Conservation (phyloP, 2,113 vertebrate species). For the Hemichromis elongatus region DNA sequence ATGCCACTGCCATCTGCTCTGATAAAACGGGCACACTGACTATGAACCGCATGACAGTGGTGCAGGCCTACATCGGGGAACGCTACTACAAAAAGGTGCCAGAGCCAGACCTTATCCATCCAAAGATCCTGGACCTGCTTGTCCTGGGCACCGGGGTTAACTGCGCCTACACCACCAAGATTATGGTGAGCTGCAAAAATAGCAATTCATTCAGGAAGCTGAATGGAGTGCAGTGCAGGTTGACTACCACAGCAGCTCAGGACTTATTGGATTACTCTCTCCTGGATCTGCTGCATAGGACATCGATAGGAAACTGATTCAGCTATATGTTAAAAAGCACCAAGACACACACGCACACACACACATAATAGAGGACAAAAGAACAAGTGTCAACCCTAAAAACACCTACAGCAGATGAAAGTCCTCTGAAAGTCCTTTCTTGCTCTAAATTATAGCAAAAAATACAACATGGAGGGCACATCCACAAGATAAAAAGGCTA, state of each 20-base stretch:
- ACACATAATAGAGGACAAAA: not conserved
- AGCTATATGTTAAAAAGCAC: not conserved
- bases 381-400: not conserved
- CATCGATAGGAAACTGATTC: not conserved
- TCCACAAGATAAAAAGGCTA: not conserved
- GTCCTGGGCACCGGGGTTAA: slow-evolving; percentile 91
- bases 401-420: not conserved
- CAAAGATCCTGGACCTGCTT: slow-evolving; percentile 84
- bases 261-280: slow-evolving; percentile 7
- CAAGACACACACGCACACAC: no score
- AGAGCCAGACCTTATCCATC: slow-evolving; percentile 81
- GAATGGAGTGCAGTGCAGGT: not conserved
- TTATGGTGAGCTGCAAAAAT: slow-evolving; percentile 82
- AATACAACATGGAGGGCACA: not conserved
- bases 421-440: not conserved
- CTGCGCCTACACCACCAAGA: slow-evolving; percentile 98
- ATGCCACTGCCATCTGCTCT: slow-evolving; percentile 97
- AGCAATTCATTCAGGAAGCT: slow-evolving; percentile 14
- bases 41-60: slow-evolving; percentile 98
- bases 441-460: not conserved
- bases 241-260: slow-evolving; percentile 15
- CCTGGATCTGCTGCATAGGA: not conserved
- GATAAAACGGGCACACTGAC: slow-evolving; percentile 98
- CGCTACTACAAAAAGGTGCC: slow-evolving; percentile 86
- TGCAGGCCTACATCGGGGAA: slow-evolving; percentile 87